Evolutionary conservation across 2,113 vertebrate species (phyloP).

Genomic region (Oreocharis arfaki): DNA sequence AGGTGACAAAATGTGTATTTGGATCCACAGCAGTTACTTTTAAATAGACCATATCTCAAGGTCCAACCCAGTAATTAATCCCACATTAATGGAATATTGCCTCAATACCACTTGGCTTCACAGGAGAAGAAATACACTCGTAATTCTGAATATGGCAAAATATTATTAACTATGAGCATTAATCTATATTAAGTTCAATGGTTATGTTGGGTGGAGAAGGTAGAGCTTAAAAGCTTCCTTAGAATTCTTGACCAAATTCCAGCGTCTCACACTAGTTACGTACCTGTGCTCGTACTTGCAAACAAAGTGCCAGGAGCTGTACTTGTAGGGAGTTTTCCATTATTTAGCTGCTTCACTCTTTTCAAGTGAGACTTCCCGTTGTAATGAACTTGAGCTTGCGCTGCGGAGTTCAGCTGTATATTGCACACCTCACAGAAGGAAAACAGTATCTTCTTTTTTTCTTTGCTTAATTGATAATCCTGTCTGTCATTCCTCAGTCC

Average conservation of each 20-base stretch:
- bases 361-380: constrained; percentile 93
- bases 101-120: not conserved
- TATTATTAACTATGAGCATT: not conserved
- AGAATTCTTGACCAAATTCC: not conserved
- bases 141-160: not conserved
- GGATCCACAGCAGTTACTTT: not conserved
- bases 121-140: not conserved
- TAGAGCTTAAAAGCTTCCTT: not conserved
- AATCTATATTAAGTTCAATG: not conserved
- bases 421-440: constrained; percentile 95
- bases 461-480: constrained; percentile 75
- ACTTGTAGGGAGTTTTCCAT: constrained; percentile 73
- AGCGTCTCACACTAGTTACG: not conserved
- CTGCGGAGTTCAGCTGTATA: constrained; percentile 90
- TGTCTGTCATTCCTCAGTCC: constrained; percentile 68
- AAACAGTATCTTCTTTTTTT: constrained; percentile 84
- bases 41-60: not conserved
- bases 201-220: not conserved
- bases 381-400: constrained; percentile 92
- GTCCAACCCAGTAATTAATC: not conserved
- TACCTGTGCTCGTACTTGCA: constrained; percentile 77
- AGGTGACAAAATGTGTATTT: not conserved
- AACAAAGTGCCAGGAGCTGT: constrained; percentile 42
- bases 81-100: not conserved
- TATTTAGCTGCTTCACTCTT: constrained; percentile 86